These are phyloP conservation scores for Nesidiocoris tenuis DNA, from an alignment of 2,888 invertebrate species.

Conservation along the genomic window DNA sequence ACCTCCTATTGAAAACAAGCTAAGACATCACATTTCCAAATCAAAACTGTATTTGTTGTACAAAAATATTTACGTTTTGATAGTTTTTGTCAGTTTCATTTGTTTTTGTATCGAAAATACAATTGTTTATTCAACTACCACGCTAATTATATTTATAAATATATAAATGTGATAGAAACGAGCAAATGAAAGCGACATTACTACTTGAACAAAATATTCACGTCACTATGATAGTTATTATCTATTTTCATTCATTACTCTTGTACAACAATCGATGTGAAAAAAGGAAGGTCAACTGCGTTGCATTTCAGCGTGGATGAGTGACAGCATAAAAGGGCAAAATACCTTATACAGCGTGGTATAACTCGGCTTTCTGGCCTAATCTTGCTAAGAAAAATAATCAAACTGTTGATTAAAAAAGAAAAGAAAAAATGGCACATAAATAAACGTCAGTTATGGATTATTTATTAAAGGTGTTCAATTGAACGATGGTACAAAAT, in stretches of 20 bases:
- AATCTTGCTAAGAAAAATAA: neutral
- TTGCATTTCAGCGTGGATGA: neutral
- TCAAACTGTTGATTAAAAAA: too few species aligned
- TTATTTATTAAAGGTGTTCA: too few species aligned
- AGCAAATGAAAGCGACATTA: conserved; percentile 26
- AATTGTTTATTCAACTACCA: conserved; percentile 17
- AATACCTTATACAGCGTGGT: too few species aligned
- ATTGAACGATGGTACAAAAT: too few species aligned
- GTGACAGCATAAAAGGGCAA: neutral
- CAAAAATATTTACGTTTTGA: conserved; percentile 38
- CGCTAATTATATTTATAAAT: neutral
- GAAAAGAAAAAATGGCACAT: too few species aligned
- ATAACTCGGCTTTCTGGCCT: too few species aligned
- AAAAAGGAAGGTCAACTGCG: neutral
- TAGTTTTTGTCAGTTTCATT: conserved; percentile 13
- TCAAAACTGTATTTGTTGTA: conserved; percentile 23
- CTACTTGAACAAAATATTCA: neutral
- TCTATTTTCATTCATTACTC: neutral
- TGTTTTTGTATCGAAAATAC: conserved; percentile 38
- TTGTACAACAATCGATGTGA: neutral
- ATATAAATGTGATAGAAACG: conserved; percentile 28
- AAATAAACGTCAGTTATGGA: too few species aligned
- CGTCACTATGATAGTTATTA: neutral
- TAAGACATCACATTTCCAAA: conserved; percentile 7
- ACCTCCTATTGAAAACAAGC: conserved; percentile 20